These are phyloP conservation scores for Falco berigora DNA, from an alignment of 2,797 vertebrate genomes.

Conservation along the genomic window DNA sequence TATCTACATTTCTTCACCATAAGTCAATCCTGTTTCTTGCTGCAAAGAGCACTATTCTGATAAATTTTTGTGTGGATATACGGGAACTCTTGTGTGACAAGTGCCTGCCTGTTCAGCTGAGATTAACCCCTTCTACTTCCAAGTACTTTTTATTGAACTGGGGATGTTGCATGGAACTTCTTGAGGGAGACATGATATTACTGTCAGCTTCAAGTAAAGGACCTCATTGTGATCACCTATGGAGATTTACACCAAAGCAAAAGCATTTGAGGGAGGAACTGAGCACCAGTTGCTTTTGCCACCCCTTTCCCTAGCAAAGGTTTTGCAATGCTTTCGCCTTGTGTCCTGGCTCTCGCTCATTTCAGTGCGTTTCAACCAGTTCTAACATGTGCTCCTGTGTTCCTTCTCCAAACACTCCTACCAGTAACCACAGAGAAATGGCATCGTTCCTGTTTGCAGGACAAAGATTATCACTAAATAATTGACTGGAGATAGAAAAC, in stretches of 20 bases:
- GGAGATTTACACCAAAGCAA: not conserved
- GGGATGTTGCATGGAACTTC: not conserved
- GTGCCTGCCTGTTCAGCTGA: not conserved
- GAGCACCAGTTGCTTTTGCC: not conserved
- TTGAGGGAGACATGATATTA: not conserved
- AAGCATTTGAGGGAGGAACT: not conserved
- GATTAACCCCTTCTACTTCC: not conserved
- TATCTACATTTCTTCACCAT: not conserved
- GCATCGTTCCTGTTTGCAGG: not conserved
- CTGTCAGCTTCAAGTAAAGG: not conserved
- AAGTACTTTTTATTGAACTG: not conserved
- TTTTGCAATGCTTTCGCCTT: not conserved
- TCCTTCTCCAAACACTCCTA: not conserved
- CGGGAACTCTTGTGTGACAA: not conserved
- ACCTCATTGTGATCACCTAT: no score
- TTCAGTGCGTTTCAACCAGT: not conserved
- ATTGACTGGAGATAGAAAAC: not conserved
- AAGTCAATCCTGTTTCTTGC: not conserved
- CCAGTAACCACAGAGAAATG: not conserved
- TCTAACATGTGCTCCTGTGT: not conserved
- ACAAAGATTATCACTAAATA: not conserved
- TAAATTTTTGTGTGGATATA: not conserved
- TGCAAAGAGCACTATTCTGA: not conserved
- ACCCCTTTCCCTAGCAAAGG: not conserved
- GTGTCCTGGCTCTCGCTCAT: not conserved